phyloP scores from a whole-genome alignment of 2,113 vertebrate genomes.

The Micronycteris hirsuta region DNA sequence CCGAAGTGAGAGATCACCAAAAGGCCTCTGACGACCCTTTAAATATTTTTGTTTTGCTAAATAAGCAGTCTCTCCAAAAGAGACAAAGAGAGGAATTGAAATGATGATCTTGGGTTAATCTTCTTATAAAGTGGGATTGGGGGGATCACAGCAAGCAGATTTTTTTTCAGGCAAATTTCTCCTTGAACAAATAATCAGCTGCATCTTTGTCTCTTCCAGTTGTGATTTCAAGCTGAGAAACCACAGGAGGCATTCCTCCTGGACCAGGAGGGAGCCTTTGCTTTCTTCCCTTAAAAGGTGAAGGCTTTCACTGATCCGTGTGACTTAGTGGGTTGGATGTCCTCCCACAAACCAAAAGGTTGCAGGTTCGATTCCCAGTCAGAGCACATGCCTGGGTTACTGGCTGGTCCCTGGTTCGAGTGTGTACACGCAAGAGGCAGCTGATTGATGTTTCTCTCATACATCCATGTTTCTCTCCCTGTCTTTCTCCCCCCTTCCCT shows the following conservation, averaged over 20 bases:
- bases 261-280: not conserved
- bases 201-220: conserved; percentile 7
- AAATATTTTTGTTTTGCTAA: conserved; percentile 60
- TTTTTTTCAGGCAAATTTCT: not conserved
- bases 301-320: not conserved
- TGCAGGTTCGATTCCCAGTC: no score
- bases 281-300: conserved; percentile 38
- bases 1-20: not conserved
- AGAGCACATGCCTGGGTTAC: no score
- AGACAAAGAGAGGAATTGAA: conserved; percentile 33
- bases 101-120: conserved; percentile 50
- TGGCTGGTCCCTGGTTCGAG: no score
- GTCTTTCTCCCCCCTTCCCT: no score
- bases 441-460: no score
- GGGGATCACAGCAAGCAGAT: not conserved
- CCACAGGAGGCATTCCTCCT: not conserved
- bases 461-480: no score
- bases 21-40: conserved; percentile 11
- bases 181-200: conserved; percentile 16
- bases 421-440: no score
- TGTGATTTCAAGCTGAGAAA: conserved; percentile 20
- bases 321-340: no score
- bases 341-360: no score
- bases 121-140: conserved; percentile 28
- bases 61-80: conserved; percentile 39